Evolutionary conservation across 2,797 vertebrate species (phyloP), one percentile per base, ranked within the genome.

Genomic region (Peromyscus aztecus): DNA sequence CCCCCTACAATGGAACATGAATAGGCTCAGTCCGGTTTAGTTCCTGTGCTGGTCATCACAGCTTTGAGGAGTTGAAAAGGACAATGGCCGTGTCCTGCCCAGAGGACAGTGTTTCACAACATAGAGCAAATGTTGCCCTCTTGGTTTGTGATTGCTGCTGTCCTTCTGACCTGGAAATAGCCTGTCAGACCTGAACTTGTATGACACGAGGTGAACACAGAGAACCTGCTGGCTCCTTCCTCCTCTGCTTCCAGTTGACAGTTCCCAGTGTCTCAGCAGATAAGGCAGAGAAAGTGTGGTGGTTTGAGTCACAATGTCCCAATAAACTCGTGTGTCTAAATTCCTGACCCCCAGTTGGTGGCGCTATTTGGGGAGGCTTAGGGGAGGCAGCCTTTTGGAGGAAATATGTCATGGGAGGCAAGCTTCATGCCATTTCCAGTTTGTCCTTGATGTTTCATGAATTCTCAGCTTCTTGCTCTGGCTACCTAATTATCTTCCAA

Each of bases 71-170:
- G 13, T 37, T 86, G 37, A 71, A 27, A 27, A 37, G 83, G 61
- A 14, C 85, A 11, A 21, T 19, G 14, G 16, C n/a, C n/a, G 31
- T 31, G 52, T 27, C 52, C 2, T 13, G n/a, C 1, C 52, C 52
- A 31, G 52, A 59, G 52, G n/a, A 57, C 52, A 21, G 13, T 73
- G 85, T 40, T 37, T 57, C 52, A 73, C n/a, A 57, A 13, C 3
- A 27, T 5, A 59, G 86, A 57, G n/a, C 27, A 31, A 43, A 73
- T 63, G 52, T 34, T 69, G 34, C 46, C 85, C 2, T 90, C 46
- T 86, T 90, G 78, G 34, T n/a, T 78, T 95, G 49, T 71, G 37
- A 77, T 67, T 83, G 77, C 59, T 73, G 21, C 34, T 90, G 89
- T 34, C 49, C 57, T 63, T 91, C n/a, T 86, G 31, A 24, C 46